Evolutionary conservation across 2,888 invertebrate genomes (phyloP).

Genomic region (Digitonthophagus gazella): DNA sequence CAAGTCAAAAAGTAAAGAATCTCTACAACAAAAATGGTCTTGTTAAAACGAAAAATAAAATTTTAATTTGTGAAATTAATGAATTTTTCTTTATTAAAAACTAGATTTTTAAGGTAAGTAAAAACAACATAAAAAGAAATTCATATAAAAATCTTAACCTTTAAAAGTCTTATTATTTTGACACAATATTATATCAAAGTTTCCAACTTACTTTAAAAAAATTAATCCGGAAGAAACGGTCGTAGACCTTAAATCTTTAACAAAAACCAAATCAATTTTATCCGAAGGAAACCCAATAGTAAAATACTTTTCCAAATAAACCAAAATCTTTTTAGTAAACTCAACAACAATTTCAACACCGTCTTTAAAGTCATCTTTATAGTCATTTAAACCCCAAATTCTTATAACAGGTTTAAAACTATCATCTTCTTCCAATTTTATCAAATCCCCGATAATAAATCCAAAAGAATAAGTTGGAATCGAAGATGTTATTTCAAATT

Average conservation of each 20-base stretch:
- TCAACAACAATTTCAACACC: slow-evolving; percentile 46
- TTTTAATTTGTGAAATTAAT: too few species aligned
- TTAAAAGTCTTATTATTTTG: too few species aligned
- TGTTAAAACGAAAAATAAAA: too few species aligned
- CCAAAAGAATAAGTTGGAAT: slow-evolving; percentile 74
- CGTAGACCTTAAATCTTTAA: slow-evolving; percentile 58
- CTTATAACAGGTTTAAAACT: slow-evolving; percentile 41
- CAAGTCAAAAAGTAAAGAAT: slow-evolving; percentile 34
- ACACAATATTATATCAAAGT: too few species aligned
- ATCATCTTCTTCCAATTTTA: slow-evolving; percentile 31
- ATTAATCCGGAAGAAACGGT: slow-evolving; percentile 62
- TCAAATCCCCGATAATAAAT: slow-evolving; percentile 37
- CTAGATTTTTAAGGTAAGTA: too few species aligned
- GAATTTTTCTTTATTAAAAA: too few species aligned
- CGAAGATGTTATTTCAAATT: slow-evolving; percentile 61
- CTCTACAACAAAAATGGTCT: slow-evolving; percentile 34
- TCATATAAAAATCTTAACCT: too few species aligned
- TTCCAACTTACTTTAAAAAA: slow-evolving; percentile 52
- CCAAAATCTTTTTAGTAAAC: slow-evolving; percentile 54
- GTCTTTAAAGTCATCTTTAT: slow-evolving; percentile 23
- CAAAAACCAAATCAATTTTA: slow-evolving; percentile 59
- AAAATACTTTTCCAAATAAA: slow-evolving; percentile 56
- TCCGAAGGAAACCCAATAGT: slow-evolving; percentile 55
- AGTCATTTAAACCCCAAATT: slow-evolving; percentile 51
- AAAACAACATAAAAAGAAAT: background rate